Conservation (phyloP, 2,888 invertebrate species). For the Andrena hattorfiana region DNA sequence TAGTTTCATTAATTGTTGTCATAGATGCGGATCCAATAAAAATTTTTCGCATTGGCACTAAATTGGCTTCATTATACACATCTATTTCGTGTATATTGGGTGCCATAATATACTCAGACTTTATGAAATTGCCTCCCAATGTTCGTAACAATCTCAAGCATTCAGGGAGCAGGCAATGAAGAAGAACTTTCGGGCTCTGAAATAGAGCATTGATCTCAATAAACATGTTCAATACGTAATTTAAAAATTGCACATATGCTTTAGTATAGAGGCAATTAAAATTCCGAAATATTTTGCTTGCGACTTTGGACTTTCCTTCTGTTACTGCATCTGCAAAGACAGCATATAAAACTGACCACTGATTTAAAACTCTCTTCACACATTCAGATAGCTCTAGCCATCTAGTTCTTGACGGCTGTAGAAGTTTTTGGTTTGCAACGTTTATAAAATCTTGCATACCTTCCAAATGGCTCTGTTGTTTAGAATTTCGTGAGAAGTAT, state of each 20-base stretch:
- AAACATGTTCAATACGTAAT: not conserved
- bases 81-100: not conserved
- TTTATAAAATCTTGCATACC: not conserved
- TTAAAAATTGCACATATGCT: slow-evolving; percentile 11
- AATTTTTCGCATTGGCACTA: not conserved
- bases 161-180: not conserved
- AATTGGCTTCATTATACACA: slow-evolving; percentile 1
- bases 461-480: not conserved
- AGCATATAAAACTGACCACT: not conserved
- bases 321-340: not conserved
- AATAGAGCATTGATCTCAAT: not conserved
- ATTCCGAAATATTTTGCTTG: not conserved
- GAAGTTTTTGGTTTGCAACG: not conserved
- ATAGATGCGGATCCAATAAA: not conserved
- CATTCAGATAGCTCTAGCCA: slow-evolving; percentile 1
- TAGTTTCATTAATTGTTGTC: not conserved
- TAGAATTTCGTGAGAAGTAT: not conserved
- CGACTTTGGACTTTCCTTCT: not conserved
- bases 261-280: not conserved
- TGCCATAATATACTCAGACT: not conserved
- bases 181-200: not conserved
- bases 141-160: not conserved
- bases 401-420: not conserved
- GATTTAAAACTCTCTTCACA: not conserved
- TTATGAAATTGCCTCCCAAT: slow-evolving; percentile 4